Conservation (phyloP, 2,888 invertebrate species). For the Lithophane leautieri region DNA sequence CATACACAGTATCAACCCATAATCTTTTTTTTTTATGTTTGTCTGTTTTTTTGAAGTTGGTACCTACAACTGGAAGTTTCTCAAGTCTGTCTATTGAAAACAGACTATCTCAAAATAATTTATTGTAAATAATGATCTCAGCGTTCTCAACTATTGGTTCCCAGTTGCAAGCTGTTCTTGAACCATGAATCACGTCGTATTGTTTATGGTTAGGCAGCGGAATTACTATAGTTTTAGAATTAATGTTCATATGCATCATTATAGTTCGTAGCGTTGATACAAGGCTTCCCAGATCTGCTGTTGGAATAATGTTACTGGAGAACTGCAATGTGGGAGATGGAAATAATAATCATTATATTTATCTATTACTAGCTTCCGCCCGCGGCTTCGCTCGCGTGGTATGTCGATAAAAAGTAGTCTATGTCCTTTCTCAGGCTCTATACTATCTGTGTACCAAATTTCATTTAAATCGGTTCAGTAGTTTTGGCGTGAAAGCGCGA, state of each 20-base stretch:
- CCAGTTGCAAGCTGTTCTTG: conserved; percentile 47
- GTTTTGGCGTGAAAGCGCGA: too few species aligned
- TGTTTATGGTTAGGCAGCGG: conserved; percentile 48
- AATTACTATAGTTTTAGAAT: conserved; percentile 41
- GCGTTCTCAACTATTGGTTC: conserved; percentile 23
- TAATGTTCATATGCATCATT: conserved; percentile 31
- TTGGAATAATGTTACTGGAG: not conserved
- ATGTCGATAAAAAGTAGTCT: too few species aligned
- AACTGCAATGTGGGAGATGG: not conserved
- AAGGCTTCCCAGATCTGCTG: conserved; percentile 26
- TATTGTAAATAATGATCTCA: conserved; percentile 60
- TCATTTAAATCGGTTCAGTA: too few species aligned
- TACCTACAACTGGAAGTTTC: not conserved
- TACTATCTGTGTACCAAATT: too few species aligned
- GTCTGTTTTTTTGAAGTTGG: too few species aligned
- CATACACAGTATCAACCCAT: too few species aligned
- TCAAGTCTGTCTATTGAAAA: conserved; percentile 7
- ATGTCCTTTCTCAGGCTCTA: too few species aligned
- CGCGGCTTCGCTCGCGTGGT: too few species aligned
- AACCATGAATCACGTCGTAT: conserved; percentile 48
- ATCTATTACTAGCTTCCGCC: too few species aligned
- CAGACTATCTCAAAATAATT: conserved; percentile 51
- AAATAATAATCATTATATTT: not conserved
- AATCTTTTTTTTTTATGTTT: too few species aligned
- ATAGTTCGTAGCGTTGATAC: conserved; percentile 9